These are phyloP conservation scores for Cosmorhoe ocellata DNA, from an alignment of 2,888 invertebrate species.

Conservation along the genomic window DNA sequence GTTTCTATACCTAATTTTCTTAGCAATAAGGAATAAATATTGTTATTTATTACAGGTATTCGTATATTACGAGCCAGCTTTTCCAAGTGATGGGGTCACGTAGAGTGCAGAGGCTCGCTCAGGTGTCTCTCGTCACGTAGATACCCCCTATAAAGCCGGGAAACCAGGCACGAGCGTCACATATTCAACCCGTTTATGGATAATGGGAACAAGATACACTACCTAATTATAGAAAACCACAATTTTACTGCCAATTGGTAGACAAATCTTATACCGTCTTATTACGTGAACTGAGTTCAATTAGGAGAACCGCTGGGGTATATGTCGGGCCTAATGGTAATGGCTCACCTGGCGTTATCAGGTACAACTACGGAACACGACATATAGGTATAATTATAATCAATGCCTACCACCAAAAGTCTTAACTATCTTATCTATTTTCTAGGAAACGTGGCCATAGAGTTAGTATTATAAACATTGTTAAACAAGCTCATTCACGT, in stretches of 20 bases:
- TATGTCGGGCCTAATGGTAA: slow-evolving; percentile 18
- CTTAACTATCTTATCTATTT: slow-evolving; percentile 5
- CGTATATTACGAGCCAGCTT: slow-evolving; percentile 15
- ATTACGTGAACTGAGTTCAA: slow-evolving; percentile 25
- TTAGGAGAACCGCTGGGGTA: slow-evolving; percentile 20
- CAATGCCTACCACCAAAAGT: slow-evolving; percentile 7
- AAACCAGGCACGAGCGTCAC: slow-evolving; percentile 47
- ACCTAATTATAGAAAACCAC: slow-evolving; percentile 48
- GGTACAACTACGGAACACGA: slow-evolving; percentile 13
- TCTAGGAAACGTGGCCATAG: no score
- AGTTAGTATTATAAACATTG: no score
- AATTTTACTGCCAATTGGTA: slow-evolving; percentile 42
- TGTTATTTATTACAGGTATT: slow-evolving; percentile 11
- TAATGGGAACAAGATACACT: slow-evolving; percentile 48
- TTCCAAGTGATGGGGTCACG: slow-evolving; percentile 40
- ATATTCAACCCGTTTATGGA: slow-evolving; percentile 50
- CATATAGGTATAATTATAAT: slow-evolving; percentile 12
- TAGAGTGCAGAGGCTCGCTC: slow-evolving; percentile 30
- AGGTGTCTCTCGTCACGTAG: slow-evolving; percentile 46
- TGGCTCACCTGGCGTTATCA: slow-evolving; percentile 15
- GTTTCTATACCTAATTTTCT: background rate
- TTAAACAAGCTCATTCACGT: no score
- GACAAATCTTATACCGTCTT: slow-evolving; percentile 41
- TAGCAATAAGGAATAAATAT: slow-evolving; percentile 2
- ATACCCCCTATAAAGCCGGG: slow-evolving; percentile 47